phyloP scores from a whole-genome alignment of 2,888 invertebrate species.

The Colostygia pectinataria region DNA sequence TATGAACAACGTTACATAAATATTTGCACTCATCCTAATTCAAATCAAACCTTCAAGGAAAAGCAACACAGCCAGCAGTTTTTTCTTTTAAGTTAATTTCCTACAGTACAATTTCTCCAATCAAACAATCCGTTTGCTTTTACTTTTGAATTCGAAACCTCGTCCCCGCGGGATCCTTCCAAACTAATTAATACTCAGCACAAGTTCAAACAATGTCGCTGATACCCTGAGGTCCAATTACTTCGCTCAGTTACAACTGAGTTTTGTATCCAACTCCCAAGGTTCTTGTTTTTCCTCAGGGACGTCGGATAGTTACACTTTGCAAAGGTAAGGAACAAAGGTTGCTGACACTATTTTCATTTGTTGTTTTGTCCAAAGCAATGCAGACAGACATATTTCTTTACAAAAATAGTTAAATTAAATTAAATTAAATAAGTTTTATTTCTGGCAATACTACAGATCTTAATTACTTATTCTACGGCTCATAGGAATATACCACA shows the following conservation, averaged over 20 bases:
- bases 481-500: too few relatives aligned
- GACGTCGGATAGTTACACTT: slow-evolving; percentile 11
- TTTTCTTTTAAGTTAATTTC: slow-evolving; percentile 8
- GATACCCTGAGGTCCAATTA: slow-evolving; percentile 57
- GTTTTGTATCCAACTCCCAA: slow-evolving; percentile 24
- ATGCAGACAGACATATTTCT: too few relatives aligned
- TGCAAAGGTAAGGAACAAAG: slow-evolving; percentile 5
- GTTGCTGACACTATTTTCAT: background rate
- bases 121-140: slow-evolving; percentile 46
- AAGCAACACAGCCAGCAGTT: background rate
- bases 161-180: slow-evolving; percentile 34
- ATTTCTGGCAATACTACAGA: too few relatives aligned
- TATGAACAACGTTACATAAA: too few relatives aligned
- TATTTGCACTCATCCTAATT: background rate
- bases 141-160: slow-evolving; percentile 39
- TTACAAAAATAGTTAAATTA: too few relatives aligned
- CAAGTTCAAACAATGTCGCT: slow-evolving; percentile 50
- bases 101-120: slow-evolving; percentile 31
- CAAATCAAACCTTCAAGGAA: background rate
- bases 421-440: too few relatives aligned
- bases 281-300: slow-evolving; percentile 21
- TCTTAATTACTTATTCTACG: too few relatives aligned
- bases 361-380: background rate
- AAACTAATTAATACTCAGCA: slow-evolving; percentile 57
- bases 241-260: slow-evolving; percentile 36